Percentiles rank a stretch among this genome's conserved stretches.
phyloP scores from a whole-genome alignment of 2,113 vertebrate genomes.

The Danio rerio region DNA sequence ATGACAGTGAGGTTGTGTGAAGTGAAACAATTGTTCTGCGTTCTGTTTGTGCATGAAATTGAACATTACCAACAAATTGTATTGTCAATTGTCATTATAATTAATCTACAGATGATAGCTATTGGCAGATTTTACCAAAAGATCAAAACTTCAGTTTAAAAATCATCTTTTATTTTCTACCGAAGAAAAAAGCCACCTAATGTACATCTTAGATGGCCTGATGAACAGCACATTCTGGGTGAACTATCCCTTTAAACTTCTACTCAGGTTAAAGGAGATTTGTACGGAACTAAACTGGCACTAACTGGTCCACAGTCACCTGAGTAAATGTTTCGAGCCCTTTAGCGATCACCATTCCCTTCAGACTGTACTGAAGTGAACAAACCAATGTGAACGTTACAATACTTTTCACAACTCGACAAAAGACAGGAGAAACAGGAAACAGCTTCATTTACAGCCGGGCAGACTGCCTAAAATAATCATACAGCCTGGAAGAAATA shows the following conservation, averaged over 20 bases:
- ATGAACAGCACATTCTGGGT: no score
- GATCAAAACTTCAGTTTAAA: no score
- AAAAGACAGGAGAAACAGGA: slow-evolving; percentile 35
- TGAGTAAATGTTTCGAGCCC: slow-evolving; percentile 52
- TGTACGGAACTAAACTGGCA: slow-evolving; percentile 29
- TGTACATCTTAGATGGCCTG: no score
- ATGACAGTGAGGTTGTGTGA: no score
- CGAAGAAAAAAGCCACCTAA: no score
- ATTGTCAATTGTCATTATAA: no score
- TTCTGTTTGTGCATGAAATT: no score
- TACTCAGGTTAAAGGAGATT: background rate
- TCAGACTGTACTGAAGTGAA: slow-evolving; percentile 38
- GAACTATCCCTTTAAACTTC: background rate
- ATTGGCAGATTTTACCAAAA: no score
- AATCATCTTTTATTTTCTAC: no score
- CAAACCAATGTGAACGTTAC: slow-evolving; percentile 16
- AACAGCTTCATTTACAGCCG: slow-evolving; percentile 37
- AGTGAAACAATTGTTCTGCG: no score
- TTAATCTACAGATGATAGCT: no score
- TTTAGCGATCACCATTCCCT: slow-evolving; percentile 40
- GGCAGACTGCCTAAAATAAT: slow-evolving; percentile 57
- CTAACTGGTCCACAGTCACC: slow-evolving; percentile 31
- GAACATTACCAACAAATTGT: no score
- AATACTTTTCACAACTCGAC: slow-evolving; percentile 4
- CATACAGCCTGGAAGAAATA: slow-evolving; percentile 52